Conservation (phyloP, 1,140 invertebrate species). For the Lucilia sericata region DNA sequence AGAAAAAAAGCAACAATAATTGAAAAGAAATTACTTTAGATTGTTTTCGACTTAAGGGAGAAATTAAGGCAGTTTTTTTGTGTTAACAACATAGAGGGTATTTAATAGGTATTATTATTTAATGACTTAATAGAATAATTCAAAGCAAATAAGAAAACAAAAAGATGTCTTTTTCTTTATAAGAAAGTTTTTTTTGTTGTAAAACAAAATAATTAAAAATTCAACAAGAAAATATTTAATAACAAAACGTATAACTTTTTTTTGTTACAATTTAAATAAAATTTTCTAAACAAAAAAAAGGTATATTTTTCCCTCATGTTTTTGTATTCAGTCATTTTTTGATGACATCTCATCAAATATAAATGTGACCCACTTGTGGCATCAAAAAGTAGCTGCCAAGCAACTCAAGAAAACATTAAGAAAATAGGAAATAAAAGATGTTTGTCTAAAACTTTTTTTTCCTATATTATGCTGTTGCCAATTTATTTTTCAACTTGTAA, state of each 20-base stretch:
- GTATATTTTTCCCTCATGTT: not conserved
- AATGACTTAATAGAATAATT: too few species aligned
- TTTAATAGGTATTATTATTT: too few species aligned
- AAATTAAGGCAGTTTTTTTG: too few species aligned
- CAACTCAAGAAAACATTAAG: conserved; percentile 3
- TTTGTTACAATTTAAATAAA: not conserved
- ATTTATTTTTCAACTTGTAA: conserved; percentile 23
- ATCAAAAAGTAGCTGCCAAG: not conserved
- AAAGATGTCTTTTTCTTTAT: not conserved
- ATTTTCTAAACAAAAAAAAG: not conserved
- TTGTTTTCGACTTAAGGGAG: not conserved
- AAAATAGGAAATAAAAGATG: conserved; percentile 24
- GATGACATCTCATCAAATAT: conserved; percentile 47
- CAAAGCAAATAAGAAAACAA: not conserved
- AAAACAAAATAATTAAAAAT: not conserved
- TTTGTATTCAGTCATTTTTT: conserved; percentile 4
- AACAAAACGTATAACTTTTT: too few species aligned
- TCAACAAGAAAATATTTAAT: not conserved
- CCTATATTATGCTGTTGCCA: too few species aligned
- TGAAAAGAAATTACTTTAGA: not conserved
- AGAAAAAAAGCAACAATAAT: not conserved
- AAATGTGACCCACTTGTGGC: conserved; percentile 48
- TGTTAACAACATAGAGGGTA: too few species aligned
- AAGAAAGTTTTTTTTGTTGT: not conserved
- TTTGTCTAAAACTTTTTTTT: not conserved